Conservation (phyloP, 2,113 vertebrate species). For the Charadrius vociferus region DNA sequence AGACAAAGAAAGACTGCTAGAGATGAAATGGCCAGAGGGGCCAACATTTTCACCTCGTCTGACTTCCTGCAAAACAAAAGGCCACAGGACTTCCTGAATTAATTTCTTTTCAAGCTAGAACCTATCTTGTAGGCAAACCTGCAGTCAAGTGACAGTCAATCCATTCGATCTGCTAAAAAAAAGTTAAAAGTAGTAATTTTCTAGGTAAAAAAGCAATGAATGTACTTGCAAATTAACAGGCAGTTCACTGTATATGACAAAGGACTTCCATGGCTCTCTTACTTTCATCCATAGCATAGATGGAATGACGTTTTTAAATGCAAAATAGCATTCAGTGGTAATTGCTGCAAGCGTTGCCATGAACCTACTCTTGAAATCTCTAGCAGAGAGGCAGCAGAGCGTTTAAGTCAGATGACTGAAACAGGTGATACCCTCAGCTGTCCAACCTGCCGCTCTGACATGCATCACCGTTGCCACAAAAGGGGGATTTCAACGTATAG, state of each 20-base stretch:
- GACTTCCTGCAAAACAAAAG: constrained; percentile 46
- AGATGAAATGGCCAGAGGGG: not conserved
- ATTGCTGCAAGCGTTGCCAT: not conserved
- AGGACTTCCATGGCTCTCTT: not conserved
- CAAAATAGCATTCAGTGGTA: not conserved
- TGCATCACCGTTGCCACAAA: fast-evolving
- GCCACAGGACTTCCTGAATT: constrained; percentile 28
- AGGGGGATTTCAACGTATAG: fast-evolving
- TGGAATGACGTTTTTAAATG: not conserved
- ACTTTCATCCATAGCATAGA: not conserved
- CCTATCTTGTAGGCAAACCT: not conserved
- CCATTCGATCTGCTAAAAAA: not conserved
- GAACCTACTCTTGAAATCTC: not conserved
- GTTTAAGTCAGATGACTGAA: not conserved
- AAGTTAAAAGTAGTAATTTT: not conserved
- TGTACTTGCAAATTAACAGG: not conserved
- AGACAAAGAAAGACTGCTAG: not conserved
- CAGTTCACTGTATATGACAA: not conserved
- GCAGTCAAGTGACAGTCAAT: not conserved
- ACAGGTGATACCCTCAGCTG: not conserved
- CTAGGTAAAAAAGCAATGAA: not conserved
- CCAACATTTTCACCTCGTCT: constrained; percentile 6
- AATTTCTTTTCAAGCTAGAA: not conserved
- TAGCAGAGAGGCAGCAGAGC: not conserved
- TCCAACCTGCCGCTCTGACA: not conserved